A percentile compares a stretch with the other conserved stretches of the same genome.
Conservation (phyloP, 1,140 invertebrate genomes). For the Drosophila pseudoananassae region DNA sequence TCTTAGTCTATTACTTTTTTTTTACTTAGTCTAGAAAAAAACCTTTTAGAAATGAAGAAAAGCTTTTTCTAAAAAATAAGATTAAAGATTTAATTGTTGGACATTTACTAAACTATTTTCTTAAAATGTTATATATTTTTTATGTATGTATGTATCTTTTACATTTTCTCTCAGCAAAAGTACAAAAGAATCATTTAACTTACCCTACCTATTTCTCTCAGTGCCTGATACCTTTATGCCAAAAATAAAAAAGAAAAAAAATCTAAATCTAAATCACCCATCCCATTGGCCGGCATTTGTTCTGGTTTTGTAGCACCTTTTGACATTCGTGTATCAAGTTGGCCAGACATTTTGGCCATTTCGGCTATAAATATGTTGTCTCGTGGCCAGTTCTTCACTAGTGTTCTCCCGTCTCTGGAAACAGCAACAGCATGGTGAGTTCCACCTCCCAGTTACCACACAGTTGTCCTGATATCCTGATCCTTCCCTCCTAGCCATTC, state of each 20-base stretch:
- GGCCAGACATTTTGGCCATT: conserved; percentile 8
- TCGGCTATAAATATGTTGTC: conserved; percentile 65
- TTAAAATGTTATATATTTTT: too few species aligned
- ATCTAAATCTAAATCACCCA: neutral
- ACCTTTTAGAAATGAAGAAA: too few species aligned
- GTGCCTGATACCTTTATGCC: neutral
- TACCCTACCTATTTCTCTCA: neutral
- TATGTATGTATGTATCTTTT: too few species aligned
- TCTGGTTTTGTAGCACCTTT: conserved; percentile 49
- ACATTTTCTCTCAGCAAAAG: too few species aligned
- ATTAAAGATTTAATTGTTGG: too few species aligned
- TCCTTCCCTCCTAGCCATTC: too few species aligned
- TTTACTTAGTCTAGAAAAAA: too few species aligned
- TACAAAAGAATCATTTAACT: too few species aligned
- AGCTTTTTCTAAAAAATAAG: too few species aligned
- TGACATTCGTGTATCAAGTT: conserved; percentile 66
- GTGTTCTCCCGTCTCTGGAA: conserved; percentile 26
- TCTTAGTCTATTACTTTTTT: too few species aligned
- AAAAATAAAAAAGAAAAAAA: neutral
- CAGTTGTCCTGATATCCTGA: too few species aligned
- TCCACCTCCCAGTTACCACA: neutral
- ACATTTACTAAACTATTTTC: too few species aligned
- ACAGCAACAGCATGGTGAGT: conserved; percentile 61
- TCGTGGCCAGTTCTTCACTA: conserved; percentile 18
- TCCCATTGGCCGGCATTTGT: conserved; percentile 7